Base-by-base conservation (phyloP, 2,888 invertebrate genomes). In the Encarsia formosa region DNA sequence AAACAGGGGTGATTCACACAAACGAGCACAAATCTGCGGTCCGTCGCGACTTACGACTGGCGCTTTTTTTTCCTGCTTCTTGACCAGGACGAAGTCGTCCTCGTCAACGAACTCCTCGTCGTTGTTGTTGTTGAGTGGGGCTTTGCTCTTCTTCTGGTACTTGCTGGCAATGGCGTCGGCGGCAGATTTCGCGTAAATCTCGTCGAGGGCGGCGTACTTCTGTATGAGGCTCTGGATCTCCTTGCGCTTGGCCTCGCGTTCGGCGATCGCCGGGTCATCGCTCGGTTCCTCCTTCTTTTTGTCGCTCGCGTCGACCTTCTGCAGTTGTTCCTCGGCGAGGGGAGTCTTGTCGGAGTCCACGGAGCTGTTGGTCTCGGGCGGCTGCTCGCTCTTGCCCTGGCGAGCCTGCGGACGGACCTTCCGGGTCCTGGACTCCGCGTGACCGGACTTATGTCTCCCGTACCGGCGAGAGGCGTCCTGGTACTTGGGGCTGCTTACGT, bases 171-270 rank as follows among this genome's bases (percentile, higher is more conserved):
- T 74, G 48, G 70, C 66, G 39, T 73, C 71, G 23, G 69, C 59
- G n/a, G 64, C 54, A 6, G 59, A 58, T 41, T 61, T 61, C 2
- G 26, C 82, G 39, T 85, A 86, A 51, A 81, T 81, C 65, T 87
- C 87, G 63, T 88, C 88, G 59, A 89, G 76, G 39, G 87, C 87
- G 24, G 88, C 85, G 71, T 91, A 91, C 71, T 90, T 91, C 78
- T 86, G 80, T 56, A 90, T 88, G 53, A 91, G 77, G 63, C 85
- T 84, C 70, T 88, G 87, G 54, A 89, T 88, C 68, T 91, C 91
- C 66, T 90, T 90, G 31, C 91, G 81, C 63, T 86, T 84, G 9
- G 86, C 86, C 70, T 89, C 88, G 38, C 91, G 79, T 61, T 91
- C 90, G 60, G 81, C 80, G 41, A 83, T 74, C 20, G 79, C 77